Evolutionary conservation across 2,888 invertebrate species (phyloP), one percentile per base, ranked within the genome.

Genomic region (Argyresthia albistria): DNA sequence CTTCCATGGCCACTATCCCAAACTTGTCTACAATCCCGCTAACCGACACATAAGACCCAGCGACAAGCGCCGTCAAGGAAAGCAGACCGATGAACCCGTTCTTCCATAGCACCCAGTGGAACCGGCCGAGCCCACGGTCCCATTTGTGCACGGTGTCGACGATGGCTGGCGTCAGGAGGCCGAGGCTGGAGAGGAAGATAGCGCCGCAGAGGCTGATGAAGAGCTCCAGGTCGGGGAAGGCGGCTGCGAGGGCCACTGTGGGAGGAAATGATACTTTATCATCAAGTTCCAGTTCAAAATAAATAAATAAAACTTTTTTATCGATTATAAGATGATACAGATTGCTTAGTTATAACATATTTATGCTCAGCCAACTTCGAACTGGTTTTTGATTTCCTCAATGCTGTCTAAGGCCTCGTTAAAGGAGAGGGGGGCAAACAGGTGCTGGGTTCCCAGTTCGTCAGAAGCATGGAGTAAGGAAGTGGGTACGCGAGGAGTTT

Each of bases 201-300:
- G 97, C 93, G 0, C 97, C 97, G 7, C 96, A 94, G 42, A 97
- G 84, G 50, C 94, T 93, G 66, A 97, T 97, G 69, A 97, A 94
- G 0, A 96, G 90, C 53, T 94, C 95, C 60, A 97, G 76, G 64
- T 95, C 90, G 0, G 96, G 96, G 50, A 97, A 94, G 1, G 92
- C 89, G 0, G 93, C 92, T 0, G 95, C 95, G 46, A 96, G 71
- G 3, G 89, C 89, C 65, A 95, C 95, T 89, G 90, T 25, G 25
- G 25, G 25, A 25, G n/a, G n/a, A 25, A 25, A 25, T 25, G 3
- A 25, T n/a, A n/a, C n/a, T n/a, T n/a, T n/a, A n/a, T n/a, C n/a
- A n/a, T n/a, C n/a, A n/a, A n/a, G n/a, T n/a, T n/a, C n/a, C n/a
- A n/a, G n/a, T n/a, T n/a, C n/a, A n/a, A n/a, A n/a, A n/a, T n/a